These are phyloP conservation scores for Mohoua ochrocephala DNA, from an alignment of 2,113 vertebrate genomes.

Conservation along the genomic window DNA sequence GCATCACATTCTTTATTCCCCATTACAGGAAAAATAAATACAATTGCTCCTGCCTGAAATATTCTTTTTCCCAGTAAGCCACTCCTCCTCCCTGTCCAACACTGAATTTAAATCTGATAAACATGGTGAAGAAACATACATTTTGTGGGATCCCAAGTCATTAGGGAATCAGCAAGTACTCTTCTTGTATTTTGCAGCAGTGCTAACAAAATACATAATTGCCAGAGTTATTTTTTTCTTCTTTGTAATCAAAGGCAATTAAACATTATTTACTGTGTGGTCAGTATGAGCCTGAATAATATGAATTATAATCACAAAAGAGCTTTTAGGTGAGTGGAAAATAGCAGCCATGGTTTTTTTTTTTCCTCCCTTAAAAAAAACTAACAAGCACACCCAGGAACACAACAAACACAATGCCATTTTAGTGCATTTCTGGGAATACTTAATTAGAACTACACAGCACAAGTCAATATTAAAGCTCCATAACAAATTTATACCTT, in stretches of 20 bases:
- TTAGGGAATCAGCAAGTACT: background rate
- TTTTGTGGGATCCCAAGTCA: background rate
- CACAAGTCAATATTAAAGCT: background rate
- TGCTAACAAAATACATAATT: conserved; percentile 2
- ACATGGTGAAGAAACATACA: background rate
- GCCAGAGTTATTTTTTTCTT: background rate
- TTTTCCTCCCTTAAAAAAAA: background rate
- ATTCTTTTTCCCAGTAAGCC: background rate
- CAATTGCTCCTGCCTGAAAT: background rate
- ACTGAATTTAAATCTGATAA: background rate
- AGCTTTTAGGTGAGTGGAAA: conserved; percentile 24
- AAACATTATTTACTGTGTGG: conserved; percentile 20
- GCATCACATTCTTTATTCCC: background rate
- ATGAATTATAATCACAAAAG: background rate
- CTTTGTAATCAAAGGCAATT: conserved; percentile 23
- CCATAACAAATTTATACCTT: conserved; percentile 6
- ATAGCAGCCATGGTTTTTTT: background rate
- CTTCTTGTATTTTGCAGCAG: background rate
- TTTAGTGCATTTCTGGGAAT: conserved; percentile 24
- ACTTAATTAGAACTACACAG: background rate
- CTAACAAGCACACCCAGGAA: background rate
- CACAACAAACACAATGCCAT: background rate
- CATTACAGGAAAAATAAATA: background rate
- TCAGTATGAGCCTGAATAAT: conserved; percentile 9
- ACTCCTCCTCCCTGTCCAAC: background rate